These are phyloP conservation scores for Anguilla marmorata DNA, from an alignment of 2,797 vertebrate genomes.

Conservation along the genomic window DNA sequence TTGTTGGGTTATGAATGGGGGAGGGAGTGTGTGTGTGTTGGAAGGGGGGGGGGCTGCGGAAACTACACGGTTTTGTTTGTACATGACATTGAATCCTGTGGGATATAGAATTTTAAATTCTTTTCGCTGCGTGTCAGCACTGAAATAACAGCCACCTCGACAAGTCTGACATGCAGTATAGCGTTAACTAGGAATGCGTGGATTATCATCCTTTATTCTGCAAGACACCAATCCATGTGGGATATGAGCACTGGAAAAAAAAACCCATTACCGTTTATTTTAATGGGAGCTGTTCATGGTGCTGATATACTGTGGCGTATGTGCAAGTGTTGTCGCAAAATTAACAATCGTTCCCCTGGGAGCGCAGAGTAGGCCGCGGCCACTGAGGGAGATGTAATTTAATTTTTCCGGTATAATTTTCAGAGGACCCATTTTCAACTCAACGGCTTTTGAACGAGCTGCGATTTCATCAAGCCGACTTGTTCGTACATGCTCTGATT, in stretches of 20 bases:
- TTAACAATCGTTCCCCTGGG: slow-evolving; percentile 8
- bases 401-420: slow-evolving; percentile 20
- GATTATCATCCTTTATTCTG: neutral
- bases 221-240: slow-evolving; percentile 11
- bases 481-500: neutral
- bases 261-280: neutral
- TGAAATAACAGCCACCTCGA: neutral
- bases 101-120: neutral
- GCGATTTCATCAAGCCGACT: neutral
- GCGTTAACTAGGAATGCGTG: neutral
- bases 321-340: slow-evolving; percentile 13
- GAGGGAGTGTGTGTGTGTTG: neutral
- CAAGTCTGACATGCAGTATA: neutral
- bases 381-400: slow-evolving; percentile 10
- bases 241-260: neutral
- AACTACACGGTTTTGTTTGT: neutral
- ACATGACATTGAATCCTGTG: slow-evolving; percentile 1
- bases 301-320: neutral
- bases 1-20: neutral
- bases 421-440: slow-evolving; percentile 11
- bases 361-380: slow-evolving; percentile 7
- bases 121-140: neutral
- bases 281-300: slow-evolving; percentile 12
- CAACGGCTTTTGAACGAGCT: neutral
- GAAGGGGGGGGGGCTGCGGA: neutral